Conservation (phyloP, 2,888 invertebrate species). For the Cataglyphis albicans region DNA sequence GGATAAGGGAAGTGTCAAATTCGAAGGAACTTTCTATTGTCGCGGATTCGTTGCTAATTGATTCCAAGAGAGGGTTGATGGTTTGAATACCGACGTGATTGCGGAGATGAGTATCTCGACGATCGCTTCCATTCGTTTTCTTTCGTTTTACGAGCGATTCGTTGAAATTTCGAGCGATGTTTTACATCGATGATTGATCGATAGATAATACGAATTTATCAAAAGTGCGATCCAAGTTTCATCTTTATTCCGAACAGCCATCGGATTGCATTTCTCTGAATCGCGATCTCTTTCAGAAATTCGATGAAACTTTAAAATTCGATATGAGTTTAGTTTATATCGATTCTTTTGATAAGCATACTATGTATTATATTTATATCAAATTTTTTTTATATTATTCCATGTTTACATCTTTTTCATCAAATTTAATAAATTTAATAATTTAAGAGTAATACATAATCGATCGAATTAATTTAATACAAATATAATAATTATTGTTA, state of each 20-base stretch:
- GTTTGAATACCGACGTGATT: slow-evolving; percentile 27
- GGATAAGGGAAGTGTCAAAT: slow-evolving; percentile 44
- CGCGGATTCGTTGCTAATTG: slow-evolving; percentile 39
- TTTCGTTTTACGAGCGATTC: neutral
- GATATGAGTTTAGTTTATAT: neutral
- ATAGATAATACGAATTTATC: slow-evolving; percentile 11
- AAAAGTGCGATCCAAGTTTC: neutral
- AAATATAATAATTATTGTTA: neutral
- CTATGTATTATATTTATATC: neutral
- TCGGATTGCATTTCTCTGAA: neutral
- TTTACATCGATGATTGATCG: neutral
- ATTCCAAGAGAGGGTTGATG: slow-evolving; percentile 11
- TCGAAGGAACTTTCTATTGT: slow-evolving; percentile 7
- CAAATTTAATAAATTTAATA: neutral
- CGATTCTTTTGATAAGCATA: neutral
- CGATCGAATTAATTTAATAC: neutral
- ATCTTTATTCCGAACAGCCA: neutral
- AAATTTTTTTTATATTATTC: neutral
- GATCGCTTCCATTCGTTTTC: slow-evolving; percentile 4
- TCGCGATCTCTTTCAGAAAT: neutral
- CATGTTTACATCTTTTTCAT: neutral
- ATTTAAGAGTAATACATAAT: neutral
- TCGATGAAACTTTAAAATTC: slow-evolving; percentile 25
- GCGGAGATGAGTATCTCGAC: slow-evolving; percentile 16
- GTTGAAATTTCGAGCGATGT: slow-evolving; percentile 34